Evolutionary conservation across 2,888 invertebrate species (phyloP), one percentile per base, ranked within the genome.

Genomic region (Drosophila lutescens): DNA sequence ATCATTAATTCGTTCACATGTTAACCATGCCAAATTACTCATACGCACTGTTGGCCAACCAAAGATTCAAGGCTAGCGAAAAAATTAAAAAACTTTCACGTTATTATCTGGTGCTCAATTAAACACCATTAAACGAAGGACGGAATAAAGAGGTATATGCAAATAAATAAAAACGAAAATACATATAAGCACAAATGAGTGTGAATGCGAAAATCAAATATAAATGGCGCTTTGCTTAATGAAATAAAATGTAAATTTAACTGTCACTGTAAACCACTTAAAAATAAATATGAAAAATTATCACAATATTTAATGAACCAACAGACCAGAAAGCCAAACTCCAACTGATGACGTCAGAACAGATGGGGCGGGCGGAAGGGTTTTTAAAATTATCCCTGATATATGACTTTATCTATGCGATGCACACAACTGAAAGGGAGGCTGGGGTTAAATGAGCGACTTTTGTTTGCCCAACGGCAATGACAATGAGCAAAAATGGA

Each of bases 201-300:
- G 44, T 40, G 36, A 34, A 50, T 51, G 46, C 20, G 62, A 40
- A 59, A 54, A 61, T 71, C 60, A 71, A 60, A 72, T 62, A 63
- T 47, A 73, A 62, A 63, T 60, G 59, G 43, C 12, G 72, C 74
- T 61, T 51, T 68, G 68, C 75, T 68, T 74, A 73, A 70, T 70
- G 53, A 68, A 85, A 81, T 74, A 46, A 57, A 73, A 80, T 84
- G 72, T 63, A 67, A 78, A 74, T 77, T 68, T 44, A 53, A 69
- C 60, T 66, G 79, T 76, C 77, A 73, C 38, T 78, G 71, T 26
- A 88, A 78, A 78, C 78, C 86, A 80, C 86, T 82, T 86, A 78
- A 74, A 88, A 80, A 88, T 80, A 86, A 88, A 88, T 85, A 80
- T 88, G 79, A 74, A 65, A 83, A 86, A 88, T 88, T 86, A 86